Conservation (phyloP, 1,140 invertebrate genomes). For the Musca vetustissima region DNA sequence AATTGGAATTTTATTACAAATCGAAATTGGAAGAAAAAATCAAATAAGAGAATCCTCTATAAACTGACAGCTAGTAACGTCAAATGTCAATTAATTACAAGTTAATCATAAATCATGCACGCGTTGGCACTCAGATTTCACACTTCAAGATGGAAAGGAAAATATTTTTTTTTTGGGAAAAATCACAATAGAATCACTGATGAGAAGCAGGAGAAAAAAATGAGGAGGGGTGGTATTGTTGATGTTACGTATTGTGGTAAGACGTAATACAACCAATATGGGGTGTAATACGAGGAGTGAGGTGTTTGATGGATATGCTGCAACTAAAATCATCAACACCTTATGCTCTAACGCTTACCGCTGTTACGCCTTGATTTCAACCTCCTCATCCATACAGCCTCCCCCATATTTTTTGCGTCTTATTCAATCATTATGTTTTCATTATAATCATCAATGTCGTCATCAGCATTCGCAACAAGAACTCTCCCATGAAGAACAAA, state of each 20-base stretch:
- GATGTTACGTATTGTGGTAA: too few species aligned
- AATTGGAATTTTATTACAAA: slow-evolving; percentile 21
- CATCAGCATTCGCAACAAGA: background rate
- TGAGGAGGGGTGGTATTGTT: too few species aligned
- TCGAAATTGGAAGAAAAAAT: background rate
- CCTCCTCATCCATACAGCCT: too few species aligned
- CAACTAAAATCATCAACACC: too few species aligned
- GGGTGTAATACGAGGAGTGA: too few species aligned
- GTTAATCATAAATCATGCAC: slow-evolving; percentile 18
- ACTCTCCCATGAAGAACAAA: background rate
- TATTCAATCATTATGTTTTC: background rate
- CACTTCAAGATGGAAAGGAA: background rate
- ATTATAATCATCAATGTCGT: background rate
- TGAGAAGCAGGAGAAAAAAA: too few species aligned
- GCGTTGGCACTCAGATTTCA: background rate
- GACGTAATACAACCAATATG: too few species aligned
- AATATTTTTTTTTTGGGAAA: slow-evolving; percentile 9
- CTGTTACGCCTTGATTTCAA: too few species aligned
- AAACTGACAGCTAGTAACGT: slow-evolving; percentile 1
- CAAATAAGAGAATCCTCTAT: too few species aligned
- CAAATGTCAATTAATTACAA: slow-evolving; percentile 9
- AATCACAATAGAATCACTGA: background rate
- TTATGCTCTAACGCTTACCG: too few species aligned
- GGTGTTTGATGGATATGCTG: too few species aligned
- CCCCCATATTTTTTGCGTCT: background rate